Evolutionary conservation across 2,888 invertebrate species (phyloP), one percentile per base, ranked within the genome.

Genomic region (Sphinx pinastri): DNA sequence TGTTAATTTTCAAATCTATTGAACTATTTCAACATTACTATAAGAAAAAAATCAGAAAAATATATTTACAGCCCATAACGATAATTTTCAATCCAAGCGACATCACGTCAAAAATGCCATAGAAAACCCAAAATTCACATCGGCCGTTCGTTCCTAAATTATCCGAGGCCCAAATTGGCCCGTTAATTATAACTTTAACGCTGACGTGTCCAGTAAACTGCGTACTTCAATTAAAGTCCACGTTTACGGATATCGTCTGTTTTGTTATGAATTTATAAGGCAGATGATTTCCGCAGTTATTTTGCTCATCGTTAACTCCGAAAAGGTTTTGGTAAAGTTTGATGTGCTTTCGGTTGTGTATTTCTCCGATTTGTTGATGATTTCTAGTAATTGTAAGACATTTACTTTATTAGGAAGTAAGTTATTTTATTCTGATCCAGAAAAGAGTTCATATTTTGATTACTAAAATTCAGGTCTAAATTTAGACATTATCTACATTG

Each of bases 161-260:
- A 89, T 88, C 85, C 83, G 79, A 79, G 78, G 76, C 77, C 79
- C 75, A 82, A 87, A 87, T 85, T 86, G 88, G 84, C 85, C 80
- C 86, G 84, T 90, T 91, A 91, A 92, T 92, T 91, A 90, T 91
- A 91, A 91, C 89, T 91, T 91, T 83, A 77, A 74, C 77, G 79
- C 79, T 82, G 82, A 84, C 83, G 81, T 84, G 85, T 86, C 82
- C 84, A 79, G 80, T 81, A 76, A 87, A 88, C 82, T 82, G 84
- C 84, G 83, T 82, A 82, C 82, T 84, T 87, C 84, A 88, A 88
- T 89, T 90, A 88, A 89, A 88, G 85, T 84, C 82, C 83, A 83
- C 78, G 75, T 78, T 82, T 85, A 87, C 85, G 80, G 79, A 82
- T 75, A 76, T 63, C 25, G 66, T 74, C 74, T 71, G 79, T 77